Conservation (phyloP, 2,113 vertebrate species). For the Atractosteus spatula region DNA sequence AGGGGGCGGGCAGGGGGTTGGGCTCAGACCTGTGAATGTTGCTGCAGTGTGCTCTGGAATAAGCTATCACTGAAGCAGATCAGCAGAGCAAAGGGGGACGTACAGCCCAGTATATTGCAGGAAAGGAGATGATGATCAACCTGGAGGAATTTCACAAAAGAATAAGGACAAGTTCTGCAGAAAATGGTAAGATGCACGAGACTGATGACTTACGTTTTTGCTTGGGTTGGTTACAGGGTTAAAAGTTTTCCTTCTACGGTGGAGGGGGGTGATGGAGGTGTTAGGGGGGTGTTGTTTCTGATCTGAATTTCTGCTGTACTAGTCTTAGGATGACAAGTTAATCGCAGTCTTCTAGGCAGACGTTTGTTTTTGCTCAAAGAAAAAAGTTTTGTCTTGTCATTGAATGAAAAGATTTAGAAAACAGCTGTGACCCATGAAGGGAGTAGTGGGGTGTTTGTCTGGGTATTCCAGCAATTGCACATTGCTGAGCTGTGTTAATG, state of each 20-base stretch:
- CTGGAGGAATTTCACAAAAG: slow-evolving; percentile 21
- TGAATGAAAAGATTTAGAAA: not conserved
- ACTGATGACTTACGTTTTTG: slow-evolving; percentile 3
- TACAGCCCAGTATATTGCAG: slow-evolving; percentile 10
- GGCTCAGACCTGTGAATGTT: slow-evolving; percentile 36
- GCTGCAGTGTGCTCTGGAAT: slow-evolving; percentile 32
- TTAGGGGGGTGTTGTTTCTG: slow-evolving; percentile 15
- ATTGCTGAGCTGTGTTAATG: slow-evolving; percentile 3
- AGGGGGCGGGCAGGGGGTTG: slow-evolving; percentile 41
- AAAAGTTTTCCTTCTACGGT: slow-evolving; percentile 37
- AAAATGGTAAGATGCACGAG: slow-evolving; percentile 50
- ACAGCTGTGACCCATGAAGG: not conserved
- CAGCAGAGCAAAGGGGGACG: slow-evolving; percentile 25
- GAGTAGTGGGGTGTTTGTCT: not conserved
- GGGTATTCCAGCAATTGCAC: slow-evolving; percentile 21
- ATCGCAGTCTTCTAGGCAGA: not conserved
- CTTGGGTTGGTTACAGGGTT: slow-evolving; percentile 24
- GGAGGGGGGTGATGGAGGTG: slow-evolving; percentile 20
- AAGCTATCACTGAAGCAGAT: slow-evolving; percentile 35
- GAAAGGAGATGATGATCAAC: slow-evolving; percentile 41
- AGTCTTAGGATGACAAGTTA: slow-evolving; percentile 5
- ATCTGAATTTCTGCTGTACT: slow-evolving; percentile 20
- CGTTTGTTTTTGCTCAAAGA: not conserved
- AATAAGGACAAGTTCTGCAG: slow-evolving; percentile 19
- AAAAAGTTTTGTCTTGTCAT: not conserved